Evolutionary conservation across 2,113 vertebrate genomes (phyloP), one percentile per base, ranked within the genome.

Genomic region (Saimiri boliviensis): DNA sequence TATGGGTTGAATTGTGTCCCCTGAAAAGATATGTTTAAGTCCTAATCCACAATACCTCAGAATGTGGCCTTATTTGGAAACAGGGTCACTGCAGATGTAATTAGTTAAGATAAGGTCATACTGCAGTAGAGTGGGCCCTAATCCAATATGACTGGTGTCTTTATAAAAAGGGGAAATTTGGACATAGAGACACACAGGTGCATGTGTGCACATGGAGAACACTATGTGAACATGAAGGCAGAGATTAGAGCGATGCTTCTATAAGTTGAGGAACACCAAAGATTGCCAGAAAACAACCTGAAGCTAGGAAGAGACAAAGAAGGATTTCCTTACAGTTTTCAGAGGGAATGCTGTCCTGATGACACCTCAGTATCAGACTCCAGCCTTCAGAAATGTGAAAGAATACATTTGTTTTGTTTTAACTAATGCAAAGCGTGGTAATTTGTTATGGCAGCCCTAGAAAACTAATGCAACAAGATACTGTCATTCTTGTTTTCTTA

Each of bases 21-120:
- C 73, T n/a, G 37, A 54, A 89, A 91, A 63, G 45, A 58, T 68
- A 19, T 60, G 74, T 73, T 91, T 74, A 68, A 93, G 5, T 88
- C 37, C 74, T 85, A 54, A 71, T 14, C 58, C 56, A 35, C 32
- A 66, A 45, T 45, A 74, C 32, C 47, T 85, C 45, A 30, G 32
- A 84, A 92, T 84, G 49, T 86, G 60, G 93, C 37, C 45, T 80
- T 96, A 86, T 95, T 89, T 92, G 76, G 88, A 74, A 91, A 82
- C 49, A 93, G 42, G 3, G 2, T 89, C 40, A 37, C 68, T 70
- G 37, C 30, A 96, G 32, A 88, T 92, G 16, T 77, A 47, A 47
- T 77, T 32, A 17, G 16, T 77, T 77, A 77, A 80, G 60, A 90
- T 93, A 30, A 77, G 27, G 85, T 79, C 80, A 42, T 85, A 47